These are phyloP conservation scores for Bucorvus abyssinicus DNA, from an alignment of 2,797 vertebrate species.

Conservation along the genomic window DNA sequence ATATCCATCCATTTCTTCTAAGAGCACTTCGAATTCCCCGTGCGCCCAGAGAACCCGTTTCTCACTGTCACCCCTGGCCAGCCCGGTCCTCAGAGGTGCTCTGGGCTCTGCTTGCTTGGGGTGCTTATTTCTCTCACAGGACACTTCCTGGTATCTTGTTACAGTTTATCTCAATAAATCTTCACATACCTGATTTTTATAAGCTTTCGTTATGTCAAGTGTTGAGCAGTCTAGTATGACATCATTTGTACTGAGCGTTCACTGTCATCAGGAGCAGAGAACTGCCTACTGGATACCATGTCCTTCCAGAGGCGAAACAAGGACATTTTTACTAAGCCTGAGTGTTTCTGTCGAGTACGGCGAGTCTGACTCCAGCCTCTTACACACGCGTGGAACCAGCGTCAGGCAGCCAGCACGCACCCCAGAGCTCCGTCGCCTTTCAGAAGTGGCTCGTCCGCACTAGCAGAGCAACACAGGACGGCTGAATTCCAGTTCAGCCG, in stretches of 20 bases:
- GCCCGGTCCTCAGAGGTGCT: neutral
- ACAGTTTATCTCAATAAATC: slow-evolving; percentile 1
- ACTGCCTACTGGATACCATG: neutral
- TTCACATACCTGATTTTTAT: neutral
- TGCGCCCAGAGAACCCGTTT: neutral
- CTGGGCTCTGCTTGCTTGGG: neutral
- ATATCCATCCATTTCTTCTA: neutral
- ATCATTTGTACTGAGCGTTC: neutral
- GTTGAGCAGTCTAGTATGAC: neutral
- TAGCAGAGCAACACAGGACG: neutral
- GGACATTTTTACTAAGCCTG: neutral
- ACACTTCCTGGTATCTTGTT: neutral
- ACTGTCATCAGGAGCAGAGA: neutral
- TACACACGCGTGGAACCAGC: rapidly evolving
- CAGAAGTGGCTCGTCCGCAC: neutral
- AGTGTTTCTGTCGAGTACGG: neutral
- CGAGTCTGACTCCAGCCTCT: neutral
- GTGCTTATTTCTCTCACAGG: neutral
- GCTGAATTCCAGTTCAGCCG: neutral
- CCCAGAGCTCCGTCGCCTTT: neutral
- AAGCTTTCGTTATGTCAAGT: neutral
- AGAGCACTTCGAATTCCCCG: neutral
- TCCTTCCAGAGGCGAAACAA: neutral
- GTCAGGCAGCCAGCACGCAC: neutral
- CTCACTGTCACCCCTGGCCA: neutral